Evolutionary conservation across 1,140 invertebrate genomes (phyloP), one percentile per base, ranked within the genome.

Genomic region (Metaphire vulgaris): DNA sequence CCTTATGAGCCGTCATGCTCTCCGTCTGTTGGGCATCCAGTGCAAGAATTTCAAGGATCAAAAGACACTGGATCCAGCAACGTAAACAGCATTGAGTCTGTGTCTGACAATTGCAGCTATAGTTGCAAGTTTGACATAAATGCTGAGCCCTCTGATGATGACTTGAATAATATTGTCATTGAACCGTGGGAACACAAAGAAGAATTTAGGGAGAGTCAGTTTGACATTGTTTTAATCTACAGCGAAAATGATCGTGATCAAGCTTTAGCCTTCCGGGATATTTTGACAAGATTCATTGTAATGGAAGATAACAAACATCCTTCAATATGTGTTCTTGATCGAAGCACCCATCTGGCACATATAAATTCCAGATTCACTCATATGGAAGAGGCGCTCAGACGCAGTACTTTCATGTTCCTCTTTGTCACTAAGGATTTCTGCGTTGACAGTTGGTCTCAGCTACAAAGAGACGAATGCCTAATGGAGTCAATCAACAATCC

Each of bases 401-500:
- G 72, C 29, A 74, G 33, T 41, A 74, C 72, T 0, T 74, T 56
- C 33, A 64, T 74, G 72, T 74, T 74, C 31, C 41, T 74, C 26
- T 74, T 28, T 21, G 1, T 74, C 1, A 74, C 72, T 2, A 64
- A 74, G 31, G 29, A 34, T 28, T 74, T 74, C 26, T 34, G 33
- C 12, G 56, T 30, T 74, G 72, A 74, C 28, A 29, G 1, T 1
- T 74, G 72, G 72, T 33, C 72, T 1, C 30, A 29, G 21, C 33
- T 74, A 41, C 72, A 74, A 31, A 74, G 56, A 21, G 72, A 74
- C 28, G 33, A 74, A 6, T 34, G 34, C 1, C 41, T 74, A 2
- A 74, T 74, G 72, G 29, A 30, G 33, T 74, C 72, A 0, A 74
- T 74, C 64, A 16, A 14, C 0, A 28, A 74, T 16, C n/a, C 34